Conservation (phyloP, 2,797 vertebrate genomes). For the Phylloscopus collybita region DNA sequence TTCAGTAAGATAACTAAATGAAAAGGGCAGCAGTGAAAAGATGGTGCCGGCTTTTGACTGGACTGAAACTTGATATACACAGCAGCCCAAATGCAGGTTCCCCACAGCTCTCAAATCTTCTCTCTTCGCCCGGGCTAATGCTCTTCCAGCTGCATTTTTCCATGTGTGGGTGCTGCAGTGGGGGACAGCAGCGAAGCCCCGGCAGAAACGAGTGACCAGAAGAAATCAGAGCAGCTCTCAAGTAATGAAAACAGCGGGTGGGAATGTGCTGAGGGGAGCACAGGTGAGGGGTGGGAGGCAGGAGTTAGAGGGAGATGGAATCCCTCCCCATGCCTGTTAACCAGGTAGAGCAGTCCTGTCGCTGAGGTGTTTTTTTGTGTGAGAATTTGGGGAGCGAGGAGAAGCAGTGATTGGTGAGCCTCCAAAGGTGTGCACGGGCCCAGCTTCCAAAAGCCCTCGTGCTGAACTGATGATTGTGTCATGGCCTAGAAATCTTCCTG, state of each 20-base stretch:
- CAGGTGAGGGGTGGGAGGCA: background rate
- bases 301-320: background rate
- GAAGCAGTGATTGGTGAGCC: constrained; percentile 31
- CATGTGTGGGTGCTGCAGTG: background rate
- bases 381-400: background rate
- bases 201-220: background rate
- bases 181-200: background rate
- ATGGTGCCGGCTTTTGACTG: constrained; percentile 65
- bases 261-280: background rate
- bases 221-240: background rate
- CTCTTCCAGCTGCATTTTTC: background rate
- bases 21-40: constrained; percentile 72
- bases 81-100: constrained; percentile 27
- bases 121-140: background rate
- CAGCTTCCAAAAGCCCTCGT: constrained; percentile 8
- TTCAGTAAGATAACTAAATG: constrained; percentile 67
- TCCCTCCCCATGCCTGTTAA: constrained; percentile 11
- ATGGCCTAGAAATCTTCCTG: constrained; percentile 54
- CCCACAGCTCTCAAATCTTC: background rate
- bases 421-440: background rate
- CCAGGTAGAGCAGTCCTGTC: background rate
- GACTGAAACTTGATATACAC: constrained; percentile 50
- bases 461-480: constrained; percentile 25
- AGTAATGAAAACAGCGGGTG: constrained; percentile 24
- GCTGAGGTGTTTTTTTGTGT: background rate